Base-by-base conservation (phyloP, 2,113 vertebrate species). In the Pachyramphus minor region DNA sequence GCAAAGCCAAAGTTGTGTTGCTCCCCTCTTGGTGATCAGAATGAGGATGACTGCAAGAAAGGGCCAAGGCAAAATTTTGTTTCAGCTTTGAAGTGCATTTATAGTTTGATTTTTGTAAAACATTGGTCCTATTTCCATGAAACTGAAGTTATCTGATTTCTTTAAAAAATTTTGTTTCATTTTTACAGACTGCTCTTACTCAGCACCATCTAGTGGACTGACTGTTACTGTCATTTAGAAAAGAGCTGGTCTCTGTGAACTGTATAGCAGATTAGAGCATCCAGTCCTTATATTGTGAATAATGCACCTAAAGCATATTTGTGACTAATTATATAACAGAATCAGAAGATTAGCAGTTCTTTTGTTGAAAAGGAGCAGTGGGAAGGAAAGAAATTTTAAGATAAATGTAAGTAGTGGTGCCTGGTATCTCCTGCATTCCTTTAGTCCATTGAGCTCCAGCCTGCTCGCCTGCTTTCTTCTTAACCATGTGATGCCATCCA, bases 191-290 rank as follows among this genome's bases (percentile, higher is more conserved):
- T 92, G 89, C 66, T 87, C 95, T 95, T 96, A 49, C 67, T 95
- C 87, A 97, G 97, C 98, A 96, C 98, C 98, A 98, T 96, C 98
- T 98, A 97, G 97, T 97, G 98, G 98, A 84, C 50, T 9, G 31
- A 93, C 75, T 42, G 4, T 55, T 83, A 2, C 53, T 79, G 84
- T 50, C 21, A 22, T 18, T 37, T 74, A 76, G 72, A 64, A 92
- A 84, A 41, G 21, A 92, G 59, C 23, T 47, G 55, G 15, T 67
- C 67, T 82, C 52, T 0, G 0, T 53, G 76, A 55, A 25, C 8
- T 37, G 0, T 20, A 19, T 5, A 45, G 44, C 37, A 60, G 14
- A 56, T 35, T 9, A n/a, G 42, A 90, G 19, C 16, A 18, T 25
- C 4, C 12, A 21, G 28, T 37, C 76, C 21, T 92, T 69, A 11